Evolutionary conservation across 2,888 invertebrate species (phyloP).

Genomic region (Drosophila algonquin): DNA sequence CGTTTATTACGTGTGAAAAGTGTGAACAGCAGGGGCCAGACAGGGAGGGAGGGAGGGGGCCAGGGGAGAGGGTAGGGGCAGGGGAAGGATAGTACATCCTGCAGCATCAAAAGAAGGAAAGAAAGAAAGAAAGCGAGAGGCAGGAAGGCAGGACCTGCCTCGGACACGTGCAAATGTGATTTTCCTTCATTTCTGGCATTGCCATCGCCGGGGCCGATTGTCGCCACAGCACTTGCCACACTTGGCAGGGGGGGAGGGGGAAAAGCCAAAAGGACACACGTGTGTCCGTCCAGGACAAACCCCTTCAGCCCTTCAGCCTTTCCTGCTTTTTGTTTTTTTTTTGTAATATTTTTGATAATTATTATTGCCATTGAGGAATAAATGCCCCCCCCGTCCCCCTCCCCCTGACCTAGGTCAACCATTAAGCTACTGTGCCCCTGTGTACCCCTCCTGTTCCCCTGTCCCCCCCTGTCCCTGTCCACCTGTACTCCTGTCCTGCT

Average conservation of each 20-base stretch:
- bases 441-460: slow-evolving; percentile 32
- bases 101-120: no score
- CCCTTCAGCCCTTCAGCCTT: not conserved
- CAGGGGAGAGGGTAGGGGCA: not conserved
- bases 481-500: not conserved
- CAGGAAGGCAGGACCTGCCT: slow-evolving; percentile 53
- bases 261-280: not conserved
- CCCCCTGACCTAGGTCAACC: slow-evolving; percentile 14
- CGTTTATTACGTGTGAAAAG: slow-evolving; percentile 77
- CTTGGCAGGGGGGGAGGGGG: not conserved
- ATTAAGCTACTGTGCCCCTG: slow-evolving; percentile 27
- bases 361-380: no score
- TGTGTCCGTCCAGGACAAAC: not conserved
- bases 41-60: not conserved
- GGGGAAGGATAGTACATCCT: slow-evolving; percentile 22
- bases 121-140: not conserved
- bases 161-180: slow-evolving; percentile 56
- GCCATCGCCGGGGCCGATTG: no score
- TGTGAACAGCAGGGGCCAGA: slow-evolving; percentile 23
- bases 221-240: slow-evolving; percentile 11
- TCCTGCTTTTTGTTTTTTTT: no score
- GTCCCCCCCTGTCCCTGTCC: slow-evolving; percentile 11
- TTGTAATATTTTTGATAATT: slow-evolving; percentile 6
- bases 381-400: no score
- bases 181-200: not conserved